These are phyloP conservation scores for Hermaeophaga mercurialis DNA, from an alignment of 2,888 invertebrate species.

Conservation along the genomic window DNA sequence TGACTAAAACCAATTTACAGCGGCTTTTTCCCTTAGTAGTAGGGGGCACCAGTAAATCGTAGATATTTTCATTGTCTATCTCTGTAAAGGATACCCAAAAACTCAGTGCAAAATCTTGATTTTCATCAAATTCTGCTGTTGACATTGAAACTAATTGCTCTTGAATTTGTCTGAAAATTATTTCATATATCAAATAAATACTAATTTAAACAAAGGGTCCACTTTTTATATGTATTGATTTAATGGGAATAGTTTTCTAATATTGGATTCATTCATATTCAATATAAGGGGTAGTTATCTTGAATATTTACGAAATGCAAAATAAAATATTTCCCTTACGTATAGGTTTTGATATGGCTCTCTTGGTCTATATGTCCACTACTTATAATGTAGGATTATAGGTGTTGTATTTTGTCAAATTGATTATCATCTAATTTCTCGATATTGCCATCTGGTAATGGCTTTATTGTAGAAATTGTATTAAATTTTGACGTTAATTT, in stretches of 20 bases:
- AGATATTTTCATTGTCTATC: constrained; percentile 88
- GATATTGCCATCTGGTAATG: constrained; percentile 46
- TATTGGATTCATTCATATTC: too few relatives aligned
- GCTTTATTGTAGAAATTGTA: constrained; percentile 54
- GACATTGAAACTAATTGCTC: constrained; percentile 41
- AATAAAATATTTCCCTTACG: too few relatives aligned
- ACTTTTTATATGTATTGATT: not conserved
- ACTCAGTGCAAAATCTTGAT: constrained; percentile 48
- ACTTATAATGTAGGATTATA: constrained; percentile 43
- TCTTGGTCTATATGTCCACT: constrained; percentile 33
- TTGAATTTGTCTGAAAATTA: constrained; percentile 45
- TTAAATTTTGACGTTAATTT: constrained; percentile 44
- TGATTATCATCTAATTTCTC: constrained; percentile 49
- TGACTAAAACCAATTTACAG: constrained; percentile 51
- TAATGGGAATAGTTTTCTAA: too few relatives aligned
- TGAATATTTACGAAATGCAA: too few relatives aligned
- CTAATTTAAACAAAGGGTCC: not conserved
- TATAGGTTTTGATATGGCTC: constrained; percentile 39
- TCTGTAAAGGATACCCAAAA: constrained; percentile 89
- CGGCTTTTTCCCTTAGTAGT: constrained; percentile 32
- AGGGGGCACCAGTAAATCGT: constrained; percentile 68
- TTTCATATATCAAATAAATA: constrained; percentile 3
- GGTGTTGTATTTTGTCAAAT: constrained; percentile 37
- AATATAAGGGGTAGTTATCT: too few relatives aligned
- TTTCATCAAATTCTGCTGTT: constrained; percentile 31